A percentile compares a stretch with the other conserved stretches of the same genome.
Conservation (phyloP, 2,797 vertebrate species). For the Harpagifer antarcticus region DNA sequence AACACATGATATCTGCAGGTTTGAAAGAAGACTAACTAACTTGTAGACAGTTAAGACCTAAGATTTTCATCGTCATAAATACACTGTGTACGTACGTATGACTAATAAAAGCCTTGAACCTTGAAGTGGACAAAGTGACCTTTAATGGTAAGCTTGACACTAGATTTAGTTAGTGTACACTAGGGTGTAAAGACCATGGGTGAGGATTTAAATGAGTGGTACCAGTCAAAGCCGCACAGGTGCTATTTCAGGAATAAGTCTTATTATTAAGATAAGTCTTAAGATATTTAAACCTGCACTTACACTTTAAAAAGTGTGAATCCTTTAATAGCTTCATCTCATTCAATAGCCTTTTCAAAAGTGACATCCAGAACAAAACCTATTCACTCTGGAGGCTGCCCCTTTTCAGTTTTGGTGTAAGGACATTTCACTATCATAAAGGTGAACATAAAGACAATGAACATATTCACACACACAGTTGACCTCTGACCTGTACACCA, state of each 20-base stretch:
- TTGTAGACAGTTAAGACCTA: slow-evolving; percentile 18
- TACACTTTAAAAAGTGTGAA: neutral
- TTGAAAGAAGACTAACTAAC: slow-evolving; percentile 36
- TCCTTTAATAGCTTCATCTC: neutral
- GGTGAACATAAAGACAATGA: neutral
- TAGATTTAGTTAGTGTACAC: slow-evolving; percentile 12
- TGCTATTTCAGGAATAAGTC: slow-evolving; percentile 25
- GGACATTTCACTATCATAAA: slow-evolving; percentile 7
- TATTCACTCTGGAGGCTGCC: neutral
- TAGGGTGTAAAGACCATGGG: neutral
- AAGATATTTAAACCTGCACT: neutral
- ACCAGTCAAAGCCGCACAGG: slow-evolving; percentile 3
- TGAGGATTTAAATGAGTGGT: slow-evolving; percentile 11
- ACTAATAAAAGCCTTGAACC: too few species aligned
- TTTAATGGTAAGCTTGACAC: slow-evolving; percentile 37
- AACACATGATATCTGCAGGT: slow-evolving; percentile 2
- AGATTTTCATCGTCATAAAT: too few species aligned
- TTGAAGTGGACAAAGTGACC: slow-evolving; percentile 40
- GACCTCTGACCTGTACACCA: slow-evolving; percentile 9
- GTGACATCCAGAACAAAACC: neutral
- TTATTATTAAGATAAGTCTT: too few species aligned
- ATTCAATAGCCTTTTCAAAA: neutral
- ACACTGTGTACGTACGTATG: too few species aligned
- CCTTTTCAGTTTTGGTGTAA: neutral
- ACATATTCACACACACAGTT: slow-evolving; percentile 17